Evolutionary conservation across 2,888 invertebrate species (phyloP), one percentile per base, ranked within the genome.

Genomic region (Heteromurus nitidus): DNA sequence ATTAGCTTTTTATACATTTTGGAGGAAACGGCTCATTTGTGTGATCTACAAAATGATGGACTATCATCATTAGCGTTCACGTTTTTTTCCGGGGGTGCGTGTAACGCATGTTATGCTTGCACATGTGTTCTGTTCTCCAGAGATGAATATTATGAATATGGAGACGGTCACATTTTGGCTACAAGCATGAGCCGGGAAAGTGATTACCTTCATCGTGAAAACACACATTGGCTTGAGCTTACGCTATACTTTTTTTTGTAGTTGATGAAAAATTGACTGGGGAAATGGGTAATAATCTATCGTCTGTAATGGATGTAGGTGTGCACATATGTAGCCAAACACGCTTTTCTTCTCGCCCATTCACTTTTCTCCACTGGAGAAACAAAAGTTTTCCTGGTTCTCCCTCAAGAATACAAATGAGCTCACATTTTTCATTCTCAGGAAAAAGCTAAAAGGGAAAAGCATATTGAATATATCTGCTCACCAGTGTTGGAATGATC

Each of bases 401-500:
- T 36, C 50, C 42, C 62, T 62, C 31, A 47, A 50, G 72, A 76
- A 70, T 67, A 74, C 53, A 76, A 72, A 82, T 70, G 62, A 62
- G 64, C 2, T 36, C 50, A 20, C 64, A 74, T 80, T 30, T 68
- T 74, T 80, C 60, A 68, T 44, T 2, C n/a, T n/a, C n/a, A n/a
- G n/a, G n/a, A n/a, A n/a, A n/a, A n/a, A n/a, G n/a, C n/a, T n/a
- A n/a, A n/a, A n/a, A n/a, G n/a, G n/a, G n/a, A n/a, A n/a, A n/a
- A 20, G 9, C 18, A n/a, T 16, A 60, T 26, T 18, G 9, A 28
- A 18, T 22, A 36, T 31, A 31, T 58, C 18, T 58, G 26, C 85
- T 87, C 75, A 87, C 87, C 72, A 87, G 74, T 42, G 86, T 87
- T n/a, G 87, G 87, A 55, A 87, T 81, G 67, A 87, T 87, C 83